Base-by-base conservation (phyloP, 2,113 vertebrate species). In the Phyllostomus discolor region DNA sequence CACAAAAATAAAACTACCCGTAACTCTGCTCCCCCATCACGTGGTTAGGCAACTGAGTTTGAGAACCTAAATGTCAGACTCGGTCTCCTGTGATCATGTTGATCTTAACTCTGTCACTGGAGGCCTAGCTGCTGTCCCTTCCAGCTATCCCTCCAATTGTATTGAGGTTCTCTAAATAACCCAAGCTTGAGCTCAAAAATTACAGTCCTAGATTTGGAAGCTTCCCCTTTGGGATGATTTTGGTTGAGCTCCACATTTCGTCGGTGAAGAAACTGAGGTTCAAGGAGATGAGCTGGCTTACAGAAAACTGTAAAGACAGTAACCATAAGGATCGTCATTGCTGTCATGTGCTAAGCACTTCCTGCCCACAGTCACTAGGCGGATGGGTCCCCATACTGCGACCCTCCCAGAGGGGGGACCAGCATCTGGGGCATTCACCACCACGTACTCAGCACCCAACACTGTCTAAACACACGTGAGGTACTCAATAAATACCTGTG, bases 291-390 rank as follows among this genome's bases (percentile, higher is more conserved):
- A 48, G 31, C 1, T 59, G 19, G 38, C 38, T 86, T 66, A 26
- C 5, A 6, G n/a, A 41, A 82, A 64, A 43, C 67, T 2, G 15
- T 1, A 62, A 48, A 59, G 15, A 19, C 14, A 4, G 31, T 62
- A 41, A 85, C 1, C 4, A 35, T 15, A 35, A 11, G 15, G 59
- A 26, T 1, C 3, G 2, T n/a, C 48, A 80, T 35, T 0, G 1
- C 46, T 31, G 4, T 46, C 26, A 15, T 0, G 0, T 43, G 26
- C 57, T 3, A 28, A 62, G n/a, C 26, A 16, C 62, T 20, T 78
- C 50, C 41, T 19, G 48, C 67, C 46, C 22, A 22, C 0, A 0
- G 69, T 41, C 79, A 14, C 26, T 24, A 22, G 19, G 17, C 10
- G 1, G 1, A 38, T 22, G 69, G 52, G 28, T 33, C 28, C 41